These are phyloP conservation scores for Lateolabrax maculatus DNA, from an alignment of 2,797 vertebrate genomes.

Conservation along the genomic window DNA sequence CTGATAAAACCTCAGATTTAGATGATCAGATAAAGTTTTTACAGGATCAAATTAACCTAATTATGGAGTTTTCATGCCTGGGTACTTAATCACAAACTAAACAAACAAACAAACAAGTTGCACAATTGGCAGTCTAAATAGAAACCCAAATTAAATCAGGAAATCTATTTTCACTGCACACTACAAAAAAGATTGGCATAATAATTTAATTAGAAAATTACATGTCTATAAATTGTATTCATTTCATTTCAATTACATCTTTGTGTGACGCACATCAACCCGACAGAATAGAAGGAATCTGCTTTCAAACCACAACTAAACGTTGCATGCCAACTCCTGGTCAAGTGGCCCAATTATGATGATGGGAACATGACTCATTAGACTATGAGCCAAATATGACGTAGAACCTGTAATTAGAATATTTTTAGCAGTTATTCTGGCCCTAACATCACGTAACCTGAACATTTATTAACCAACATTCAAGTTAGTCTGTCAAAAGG, in stretches of 20 bases:
- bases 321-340: not conserved
- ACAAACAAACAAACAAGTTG: not conserved
- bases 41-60: not conserved
- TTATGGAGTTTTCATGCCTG: not conserved
- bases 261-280: not conserved
- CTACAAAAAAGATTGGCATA: not conserved
- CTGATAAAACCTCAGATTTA: not conserved
- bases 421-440: not conserved
- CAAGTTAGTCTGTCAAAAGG: not conserved
- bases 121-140: not conserved
- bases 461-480: not conserved
- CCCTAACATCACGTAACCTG: not conserved
- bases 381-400: not conserved
- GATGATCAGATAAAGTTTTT: not conserved
- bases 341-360: constrained; percentile 39
- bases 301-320: not conserved
- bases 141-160: not conserved
- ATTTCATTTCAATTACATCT: not conserved
- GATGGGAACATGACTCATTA: constrained; percentile 33
- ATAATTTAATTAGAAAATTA: not conserved
- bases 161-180: not conserved
- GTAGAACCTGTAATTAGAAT: not conserved
- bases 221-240: not conserved
- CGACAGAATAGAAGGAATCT: constrained; percentile 6
- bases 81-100: not conserved